Base-by-base conservation (phyloP, 2,113 vertebrate species). In the Pterocles burchelli region DNA sequence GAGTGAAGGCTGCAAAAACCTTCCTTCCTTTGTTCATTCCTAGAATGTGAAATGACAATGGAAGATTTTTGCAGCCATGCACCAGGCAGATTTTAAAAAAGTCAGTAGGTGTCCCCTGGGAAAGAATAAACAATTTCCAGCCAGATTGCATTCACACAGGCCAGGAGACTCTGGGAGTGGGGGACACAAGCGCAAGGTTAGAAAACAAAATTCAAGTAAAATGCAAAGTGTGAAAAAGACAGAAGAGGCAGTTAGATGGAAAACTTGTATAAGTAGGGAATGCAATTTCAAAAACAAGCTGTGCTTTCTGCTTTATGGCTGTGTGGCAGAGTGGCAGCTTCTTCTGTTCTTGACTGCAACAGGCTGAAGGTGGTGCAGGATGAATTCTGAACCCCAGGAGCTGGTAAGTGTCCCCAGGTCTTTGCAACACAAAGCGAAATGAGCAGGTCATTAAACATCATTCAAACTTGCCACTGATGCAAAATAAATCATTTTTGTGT, bases 41-140 rank as follows among this genome's bases (percentile, higher is more conserved):
- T 63, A 33, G 75, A 86, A 88, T 71, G 31, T 81, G 46, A 92
- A 90, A 88, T 57, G 52, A 63, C 68, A 93, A 52, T 54, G 67
- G 68, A 73, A 90, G 26, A n/a, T 45, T 95, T 87, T 80, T 75
- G 49, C 75, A 92, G 76, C 52, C 52, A 22, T 9, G 51, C 61
- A 86, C 24, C 19, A 46, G 72, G 61, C 72, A 75, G 48, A 70
- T 90, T 86, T 74, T 7, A 83, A 83, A 86, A 77, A 86, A 88
- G 6, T 31, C 88, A 86, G 8, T 1, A 2, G 41, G 52, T 49
- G 92, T 87, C 68, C 76, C 57, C n/a, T 34, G 68, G 90, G 88
- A 81, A 45, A 86, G 70, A 84, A 71, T 48, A 61, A 19, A 55
- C 12, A 33, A 31, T 92, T 86, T 94, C 59, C 54, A 86, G 57